Conservation (phyloP, 2,113 vertebrate species). For the Aepyceros melampus region DNA sequence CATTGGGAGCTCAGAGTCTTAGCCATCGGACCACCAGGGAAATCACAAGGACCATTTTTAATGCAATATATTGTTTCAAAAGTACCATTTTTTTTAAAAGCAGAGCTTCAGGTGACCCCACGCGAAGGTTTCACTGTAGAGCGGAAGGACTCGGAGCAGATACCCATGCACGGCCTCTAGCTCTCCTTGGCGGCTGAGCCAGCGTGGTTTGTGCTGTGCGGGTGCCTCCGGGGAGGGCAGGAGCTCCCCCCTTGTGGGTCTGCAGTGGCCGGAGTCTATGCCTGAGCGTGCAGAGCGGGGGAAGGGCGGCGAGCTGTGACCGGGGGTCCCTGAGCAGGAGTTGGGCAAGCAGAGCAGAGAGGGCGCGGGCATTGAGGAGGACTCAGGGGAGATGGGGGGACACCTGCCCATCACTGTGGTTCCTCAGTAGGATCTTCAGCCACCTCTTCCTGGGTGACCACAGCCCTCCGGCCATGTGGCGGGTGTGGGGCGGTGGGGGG, state of each 20-base stretch:
- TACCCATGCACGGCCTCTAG: rapidly evolving
- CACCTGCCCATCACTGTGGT: rapidly evolving
- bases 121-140: rapidly evolving
- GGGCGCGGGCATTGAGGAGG: neutral
- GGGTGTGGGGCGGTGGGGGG: rapidly evolving
- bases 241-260: neutral
- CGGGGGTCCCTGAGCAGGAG: neutral
- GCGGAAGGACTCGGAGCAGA: neutral
- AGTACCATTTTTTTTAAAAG: neutral
- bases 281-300: rapidly evolving
- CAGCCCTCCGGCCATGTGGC: neutral
- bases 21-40: neutral
- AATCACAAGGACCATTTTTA: neutral
- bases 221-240: neutral
- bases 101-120: neutral
- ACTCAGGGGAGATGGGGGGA: rapidly evolving
- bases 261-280: neutral
- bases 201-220: neutral
- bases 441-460: neutral
- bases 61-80: neutral
- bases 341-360: too few species aligned
- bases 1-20: neutral
- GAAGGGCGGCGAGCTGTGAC: neutral
- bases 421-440: neutral
- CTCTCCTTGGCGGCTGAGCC: neutral